phyloP scores from a whole-genome alignment of 2,888 invertebrate species.

The Gymnoscelis rufifasciata region DNA sequence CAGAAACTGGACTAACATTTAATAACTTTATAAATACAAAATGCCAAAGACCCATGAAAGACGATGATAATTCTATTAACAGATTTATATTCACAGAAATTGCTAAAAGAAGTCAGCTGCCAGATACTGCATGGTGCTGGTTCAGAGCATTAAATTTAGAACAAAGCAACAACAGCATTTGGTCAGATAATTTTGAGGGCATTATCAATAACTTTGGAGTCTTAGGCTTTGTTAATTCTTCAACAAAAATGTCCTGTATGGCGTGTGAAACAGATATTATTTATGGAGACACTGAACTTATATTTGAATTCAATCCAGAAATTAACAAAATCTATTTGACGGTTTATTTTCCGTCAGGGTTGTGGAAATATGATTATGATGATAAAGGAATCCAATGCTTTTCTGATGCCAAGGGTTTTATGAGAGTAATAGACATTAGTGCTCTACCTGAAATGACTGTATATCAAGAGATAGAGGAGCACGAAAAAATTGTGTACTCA shows the following conservation, averaged over 20 bases:
- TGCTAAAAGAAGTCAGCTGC: constrained; percentile 41
- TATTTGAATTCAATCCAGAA: constrained; percentile 50
- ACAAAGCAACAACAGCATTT: neutral
- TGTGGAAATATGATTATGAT: constrained; percentile 67
- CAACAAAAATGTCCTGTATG: constrained; percentile 50
- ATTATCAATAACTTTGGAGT: constrained; percentile 55
- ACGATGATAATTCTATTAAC: constrained; percentile 36
- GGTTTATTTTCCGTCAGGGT: constrained; percentile 76
- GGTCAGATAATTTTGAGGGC: constrained; percentile 31
- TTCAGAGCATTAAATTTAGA: constrained; percentile 32
- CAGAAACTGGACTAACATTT: constrained; percentile 40
- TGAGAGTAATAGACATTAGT: constrained; percentile 63
- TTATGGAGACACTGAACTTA: constrained; percentile 49
- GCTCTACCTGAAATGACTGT: constrained; percentile 45
- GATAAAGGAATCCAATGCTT: constrained; percentile 80
- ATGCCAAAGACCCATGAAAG: constrained; percentile 52
- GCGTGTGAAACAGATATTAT: constrained; percentile 57
- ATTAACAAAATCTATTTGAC: constrained; percentile 63
- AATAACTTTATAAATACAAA: constrained; percentile 43
- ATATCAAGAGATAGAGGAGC: constrained; percentile 15
- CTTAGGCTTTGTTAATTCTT: constrained; percentile 41
- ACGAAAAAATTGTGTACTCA: constrained; percentile 68
- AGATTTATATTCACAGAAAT: constrained; percentile 58
- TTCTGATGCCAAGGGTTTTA: constrained; percentile 77
- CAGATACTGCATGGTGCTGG: constrained; percentile 58